These are phyloP conservation scores for Ammospiza maritima DNA, from an alignment of 2,797 vertebrate species.

Conservation along the genomic window DNA sequence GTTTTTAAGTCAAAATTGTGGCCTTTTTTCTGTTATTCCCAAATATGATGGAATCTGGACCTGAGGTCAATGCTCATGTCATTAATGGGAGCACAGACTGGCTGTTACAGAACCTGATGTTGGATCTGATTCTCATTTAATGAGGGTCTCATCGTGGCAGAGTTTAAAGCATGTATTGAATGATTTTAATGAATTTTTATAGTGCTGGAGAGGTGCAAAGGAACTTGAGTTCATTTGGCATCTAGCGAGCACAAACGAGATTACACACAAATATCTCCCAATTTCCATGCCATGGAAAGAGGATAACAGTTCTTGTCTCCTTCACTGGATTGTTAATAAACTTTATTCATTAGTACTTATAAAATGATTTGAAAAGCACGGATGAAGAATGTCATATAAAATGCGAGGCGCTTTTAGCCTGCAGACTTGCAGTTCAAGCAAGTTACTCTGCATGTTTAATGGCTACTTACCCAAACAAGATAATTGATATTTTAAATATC, in stretches of 20 bases:
- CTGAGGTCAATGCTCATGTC: not conserved
- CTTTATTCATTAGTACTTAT: constrained; percentile 60
- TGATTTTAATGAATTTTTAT: not conserved
- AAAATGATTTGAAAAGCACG: constrained; percentile 55
- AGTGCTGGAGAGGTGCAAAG: not conserved
- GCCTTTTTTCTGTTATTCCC: not conserved
- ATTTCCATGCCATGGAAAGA: constrained; percentile 18
- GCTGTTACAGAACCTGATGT: not conserved
- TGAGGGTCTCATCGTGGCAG: rapidly evolving
- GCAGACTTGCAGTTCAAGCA: constrained; percentile 27
- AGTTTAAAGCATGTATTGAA: not conserved
- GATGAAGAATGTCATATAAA: constrained; percentile 40
- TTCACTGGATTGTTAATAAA: constrained; percentile 32
- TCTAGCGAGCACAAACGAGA: not conserved
- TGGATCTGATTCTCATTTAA: not conserved
- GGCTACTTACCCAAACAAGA: constrained; percentile 62
- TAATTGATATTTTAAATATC: constrained; percentile 62
- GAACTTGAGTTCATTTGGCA: constrained; percentile 9
- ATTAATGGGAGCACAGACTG: rapidly evolving
- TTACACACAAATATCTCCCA: constrained; percentile 42
- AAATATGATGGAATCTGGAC: not conserved
- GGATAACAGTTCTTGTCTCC: constrained; percentile 22
- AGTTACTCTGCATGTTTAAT: constrained; percentile 51
- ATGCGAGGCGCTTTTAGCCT: not conserved
- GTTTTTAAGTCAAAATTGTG: not conserved